phyloP scores from a whole-genome alignment of 2,113 vertebrate species.

The Coptodon rendalli region DNA sequence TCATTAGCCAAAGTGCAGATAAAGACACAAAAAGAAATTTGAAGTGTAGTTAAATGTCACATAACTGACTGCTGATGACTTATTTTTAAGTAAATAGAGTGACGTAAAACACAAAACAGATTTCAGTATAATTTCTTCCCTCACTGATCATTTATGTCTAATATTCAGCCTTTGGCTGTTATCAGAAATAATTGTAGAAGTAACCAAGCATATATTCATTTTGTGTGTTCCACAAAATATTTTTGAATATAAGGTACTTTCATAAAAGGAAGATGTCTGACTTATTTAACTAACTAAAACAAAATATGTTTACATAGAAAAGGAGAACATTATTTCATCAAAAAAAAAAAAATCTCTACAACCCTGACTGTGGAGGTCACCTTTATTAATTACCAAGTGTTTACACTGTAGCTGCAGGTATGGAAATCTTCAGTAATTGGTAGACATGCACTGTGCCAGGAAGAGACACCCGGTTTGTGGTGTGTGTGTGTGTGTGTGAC shows the following conservation, averaged over 20 bases:
- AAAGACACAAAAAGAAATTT: not conserved
- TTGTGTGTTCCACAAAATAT: not conserved
- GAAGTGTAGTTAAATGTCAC: not conserved
- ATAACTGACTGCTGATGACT: not conserved
- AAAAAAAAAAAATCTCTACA: not conserved
- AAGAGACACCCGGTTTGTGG: not conserved
- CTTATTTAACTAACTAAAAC: not conserved
- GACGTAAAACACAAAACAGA: not conserved
- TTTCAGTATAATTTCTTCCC: not conserved
- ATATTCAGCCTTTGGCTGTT: not conserved
- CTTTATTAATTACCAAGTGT: not conserved
- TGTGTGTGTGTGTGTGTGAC: not conserved
- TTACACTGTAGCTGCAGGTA: not conserved
- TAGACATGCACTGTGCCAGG: not conserved
- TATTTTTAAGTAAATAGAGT: not conserved
- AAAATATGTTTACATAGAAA: not conserved
- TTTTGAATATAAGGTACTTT: not conserved
- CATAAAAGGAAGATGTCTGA: not conserved
- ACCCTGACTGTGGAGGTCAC: not conserved
- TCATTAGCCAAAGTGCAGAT: not conserved
- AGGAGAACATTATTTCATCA: not conserved
- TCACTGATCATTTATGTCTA: not conserved
- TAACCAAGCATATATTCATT: not conserved
- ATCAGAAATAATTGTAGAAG: not conserved
- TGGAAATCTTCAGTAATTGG: not conserved